Conservation (phyloP, 2,888 invertebrate species). For the Trichopoda pennipes region DNA sequence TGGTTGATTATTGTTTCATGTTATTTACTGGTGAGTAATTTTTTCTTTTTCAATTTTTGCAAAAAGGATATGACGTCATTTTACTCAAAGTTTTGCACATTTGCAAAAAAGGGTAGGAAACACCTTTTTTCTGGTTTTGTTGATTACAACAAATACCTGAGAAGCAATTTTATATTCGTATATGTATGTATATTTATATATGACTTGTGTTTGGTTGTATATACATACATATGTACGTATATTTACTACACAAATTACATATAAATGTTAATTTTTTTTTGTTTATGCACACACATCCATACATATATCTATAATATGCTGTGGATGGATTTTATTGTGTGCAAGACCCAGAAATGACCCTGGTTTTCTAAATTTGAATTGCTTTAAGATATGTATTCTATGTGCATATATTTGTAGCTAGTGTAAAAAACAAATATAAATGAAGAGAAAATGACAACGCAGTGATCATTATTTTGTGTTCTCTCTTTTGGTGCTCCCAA, state of each 20-base stretch:
- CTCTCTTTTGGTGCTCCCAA: conserved; percentile 48
- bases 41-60: conserved; percentile 61
- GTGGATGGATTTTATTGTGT: conserved; percentile 46
- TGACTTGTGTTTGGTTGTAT: not conserved
- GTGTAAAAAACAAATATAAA: conserved; percentile 31
- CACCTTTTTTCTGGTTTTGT: conserved; percentile 27
- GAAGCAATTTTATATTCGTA: not conserved
- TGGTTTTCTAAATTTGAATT: conserved; percentile 79
- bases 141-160: conserved; percentile 11
- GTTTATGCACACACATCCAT: conserved; percentile 52
- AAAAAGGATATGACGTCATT: conserved; percentile 77
- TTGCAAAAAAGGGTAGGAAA: conserved; percentile 42
- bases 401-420: conserved; percentile 9
- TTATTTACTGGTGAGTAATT: conserved; percentile 52
- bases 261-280: conserved; percentile 32
- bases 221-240: conserved; percentile 4
- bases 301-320: too few species aligned
- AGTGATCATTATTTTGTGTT: conserved; percentile 47
- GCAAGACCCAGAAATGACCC: conserved; percentile 72
- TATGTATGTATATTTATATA: not conserved
- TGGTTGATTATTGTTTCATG: not conserved
- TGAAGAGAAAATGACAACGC: conserved; percentile 56
- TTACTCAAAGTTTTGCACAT: conserved; percentile 48
- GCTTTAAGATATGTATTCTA: conserved; percentile 30
- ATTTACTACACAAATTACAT: conserved; percentile 9